Percentiles rank a stretch among this genome's conserved stretches.
Conservation (phyloP, 2,113 vertebrate species). For the Triplophysa siluroides region DNA sequence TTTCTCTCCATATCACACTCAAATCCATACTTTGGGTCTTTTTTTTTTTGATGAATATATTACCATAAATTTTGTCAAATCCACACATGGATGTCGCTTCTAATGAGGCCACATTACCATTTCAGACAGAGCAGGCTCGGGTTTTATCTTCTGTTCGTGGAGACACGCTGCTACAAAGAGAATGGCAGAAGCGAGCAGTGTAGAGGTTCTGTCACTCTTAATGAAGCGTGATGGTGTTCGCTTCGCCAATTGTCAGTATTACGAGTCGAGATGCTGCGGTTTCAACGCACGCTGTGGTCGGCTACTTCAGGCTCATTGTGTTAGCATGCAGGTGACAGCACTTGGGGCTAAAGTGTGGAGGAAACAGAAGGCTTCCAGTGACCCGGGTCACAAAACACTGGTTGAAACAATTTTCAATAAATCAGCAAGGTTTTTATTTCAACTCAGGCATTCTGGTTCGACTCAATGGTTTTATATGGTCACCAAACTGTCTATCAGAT, state of each 20-base stretch:
- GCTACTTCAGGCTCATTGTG: background rate
- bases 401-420: background rate
- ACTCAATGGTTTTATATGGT: background rate
- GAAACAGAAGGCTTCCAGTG: background rate
- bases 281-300: background rate
- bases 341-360: background rate
- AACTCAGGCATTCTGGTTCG: background rate
- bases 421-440: no score
- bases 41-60: slow-evolving; percentile 44
- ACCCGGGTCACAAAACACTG: background rate
- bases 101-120: slow-evolving; percentile 54
- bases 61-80: slow-evolving; percentile 51
- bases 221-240: slow-evolving; percentile 34
- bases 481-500: no score
- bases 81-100: slow-evolving; percentile 51
- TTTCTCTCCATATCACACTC: slow-evolving; percentile 35
- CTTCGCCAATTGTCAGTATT: slow-evolving; percentile 23
- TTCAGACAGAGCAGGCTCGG: slow-evolving; percentile 47
- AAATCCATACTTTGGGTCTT: slow-evolving; percentile 34
- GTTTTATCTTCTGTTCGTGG: slow-evolving; percentile 42
- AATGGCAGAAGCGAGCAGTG: slow-evolving; percentile 38
- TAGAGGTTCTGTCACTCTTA: slow-evolving; percentile 40
- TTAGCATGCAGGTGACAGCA: slow-evolving; percentile 13
- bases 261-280: background rate
- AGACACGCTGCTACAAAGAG: slow-evolving; percentile 48